Conservation (phyloP, 2,888 invertebrate genomes). For the Catocala nupta region DNA sequence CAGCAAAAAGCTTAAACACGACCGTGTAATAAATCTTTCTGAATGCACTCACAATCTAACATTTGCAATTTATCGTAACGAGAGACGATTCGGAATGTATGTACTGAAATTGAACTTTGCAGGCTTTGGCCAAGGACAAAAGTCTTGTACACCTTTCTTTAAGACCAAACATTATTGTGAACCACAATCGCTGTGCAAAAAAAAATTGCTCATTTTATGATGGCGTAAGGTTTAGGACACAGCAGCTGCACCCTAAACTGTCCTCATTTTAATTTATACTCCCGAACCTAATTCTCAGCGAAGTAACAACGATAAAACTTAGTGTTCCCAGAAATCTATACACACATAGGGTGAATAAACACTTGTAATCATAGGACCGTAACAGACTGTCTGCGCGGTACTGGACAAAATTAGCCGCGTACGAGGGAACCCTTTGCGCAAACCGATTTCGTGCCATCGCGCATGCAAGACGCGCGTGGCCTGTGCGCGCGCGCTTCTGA, state of each 20-base stretch:
- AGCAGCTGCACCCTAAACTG: neutral
- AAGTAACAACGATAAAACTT: slow-evolving; percentile 25
- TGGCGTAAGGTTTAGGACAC: too few relatives aligned
- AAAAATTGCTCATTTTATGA: too few relatives aligned
- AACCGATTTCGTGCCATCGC: slow-evolving; percentile 49
- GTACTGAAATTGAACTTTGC: slow-evolving; percentile 45
- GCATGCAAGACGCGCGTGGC: slow-evolving; percentile 65
- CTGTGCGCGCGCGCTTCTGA: slow-evolving; percentile 81
- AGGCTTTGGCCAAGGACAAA: slow-evolving; percentile 21
- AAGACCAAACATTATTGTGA: neutral
- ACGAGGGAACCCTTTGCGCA: slow-evolving; percentile 46
- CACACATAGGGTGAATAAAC: slow-evolving; percentile 47
- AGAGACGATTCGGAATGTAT: slow-evolving; percentile 51
- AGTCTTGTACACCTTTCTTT: slow-evolving; percentile 24
- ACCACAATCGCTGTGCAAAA: neutral
- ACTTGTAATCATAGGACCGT: slow-evolving; percentile 54
- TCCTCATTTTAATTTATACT: neutral
- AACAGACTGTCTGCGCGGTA: slow-evolving; percentile 55
- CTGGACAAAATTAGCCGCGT: slow-evolving; percentile 62
- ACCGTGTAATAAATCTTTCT: slow-evolving; percentile 75
- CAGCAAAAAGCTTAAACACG: slow-evolving; percentile 68
- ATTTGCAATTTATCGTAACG: slow-evolving; percentile 59
- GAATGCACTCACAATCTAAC: slow-evolving; percentile 72
- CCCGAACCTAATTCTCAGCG: neutral
- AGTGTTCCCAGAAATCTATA: slow-evolving; percentile 57